phyloP scores from a whole-genome alignment of 1,140 invertebrate species.

The Rhagoletis pomonella region DNA sequence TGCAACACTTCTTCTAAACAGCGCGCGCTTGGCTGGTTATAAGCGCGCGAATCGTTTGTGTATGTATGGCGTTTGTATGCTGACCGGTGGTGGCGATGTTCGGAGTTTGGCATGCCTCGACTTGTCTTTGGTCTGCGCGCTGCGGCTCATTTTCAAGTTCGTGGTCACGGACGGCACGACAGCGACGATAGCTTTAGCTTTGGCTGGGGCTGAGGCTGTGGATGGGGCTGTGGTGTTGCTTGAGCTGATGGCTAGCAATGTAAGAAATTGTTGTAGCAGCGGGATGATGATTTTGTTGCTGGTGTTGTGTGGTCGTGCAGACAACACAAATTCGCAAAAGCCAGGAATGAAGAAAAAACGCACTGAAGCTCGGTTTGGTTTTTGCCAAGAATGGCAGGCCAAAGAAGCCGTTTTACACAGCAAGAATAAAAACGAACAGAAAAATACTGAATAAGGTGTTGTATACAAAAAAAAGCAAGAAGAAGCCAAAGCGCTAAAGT shows the following conservation, averaged over 20 bases:
- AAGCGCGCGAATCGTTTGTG: background rate
- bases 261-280: constrained; percentile 15
- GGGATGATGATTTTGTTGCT: background rate
- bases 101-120: background rate
- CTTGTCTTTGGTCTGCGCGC: constrained; percentile 35
- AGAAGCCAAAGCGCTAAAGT: no score
- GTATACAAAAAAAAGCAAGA: background rate
- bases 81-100: constrained; percentile 19
- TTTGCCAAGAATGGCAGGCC: background rate
- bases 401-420: constrained; percentile 1
- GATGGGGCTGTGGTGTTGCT: background rate
- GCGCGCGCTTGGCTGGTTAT: constrained; percentile 7
- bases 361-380: background rate
- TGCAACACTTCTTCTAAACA: constrained; percentile 24
- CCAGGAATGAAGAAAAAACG: background rate
- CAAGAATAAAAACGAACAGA: background rate
- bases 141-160: constrained; percentile 58
- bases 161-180: constrained; percentile 56
- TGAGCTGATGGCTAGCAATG: background rate
- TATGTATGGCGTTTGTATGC: background rate
- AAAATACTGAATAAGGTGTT: background rate
- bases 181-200: constrained; percentile 3
- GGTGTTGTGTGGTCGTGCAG: constrained; percentile 7
- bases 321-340: constrained; percentile 4
- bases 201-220: constrained; percentile 8